Percentiles rank a stretch among this genome's conserved stretches.
Evolutionary conservation across 2,888 invertebrate species (phyloP).

Genomic region (Cantharis flavilabris): DNA sequence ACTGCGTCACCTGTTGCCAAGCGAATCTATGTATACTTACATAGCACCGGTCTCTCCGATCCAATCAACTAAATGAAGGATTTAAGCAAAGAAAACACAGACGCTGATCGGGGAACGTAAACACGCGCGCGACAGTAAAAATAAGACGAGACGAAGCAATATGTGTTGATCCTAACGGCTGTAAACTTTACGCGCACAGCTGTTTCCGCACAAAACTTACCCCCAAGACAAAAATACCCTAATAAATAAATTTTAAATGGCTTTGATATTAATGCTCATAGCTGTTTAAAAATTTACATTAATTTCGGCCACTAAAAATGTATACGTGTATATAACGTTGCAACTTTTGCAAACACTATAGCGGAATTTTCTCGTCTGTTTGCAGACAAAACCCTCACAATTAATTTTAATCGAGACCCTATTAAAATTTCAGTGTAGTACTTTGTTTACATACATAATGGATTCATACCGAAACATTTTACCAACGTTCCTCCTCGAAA

Average conservation of each 20-base stretch:
- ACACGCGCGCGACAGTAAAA: not conserved
- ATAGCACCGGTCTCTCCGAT: not conserved
- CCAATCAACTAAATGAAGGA: not conserved
- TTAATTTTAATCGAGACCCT: not conserved
- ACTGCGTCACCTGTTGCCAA: constrained; percentile 44
- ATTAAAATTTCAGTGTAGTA: not conserved
- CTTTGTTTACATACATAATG: not conserved
- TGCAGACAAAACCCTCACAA: not conserved
- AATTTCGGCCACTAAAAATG: not conserved
- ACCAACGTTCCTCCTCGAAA: not conserved
- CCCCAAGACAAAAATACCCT: not conserved
- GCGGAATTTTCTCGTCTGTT: not conserved
- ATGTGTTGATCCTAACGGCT: not conserved
- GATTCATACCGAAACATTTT: not conserved
- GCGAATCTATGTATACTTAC: constrained; percentile 4
- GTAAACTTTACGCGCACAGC: not conserved
- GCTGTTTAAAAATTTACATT: not conserved
- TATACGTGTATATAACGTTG: not conserved
- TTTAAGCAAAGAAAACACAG: not conserved
- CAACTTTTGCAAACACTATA: not conserved
- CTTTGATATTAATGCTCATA: not conserved
- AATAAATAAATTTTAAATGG: not conserved
- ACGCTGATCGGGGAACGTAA: not conserved
- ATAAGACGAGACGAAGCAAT: not conserved
- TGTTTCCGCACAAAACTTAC: not conserved